Evolutionary conservation across 2,113 vertebrate species (phyloP).

Genomic region (Danio rerio): DNA sequence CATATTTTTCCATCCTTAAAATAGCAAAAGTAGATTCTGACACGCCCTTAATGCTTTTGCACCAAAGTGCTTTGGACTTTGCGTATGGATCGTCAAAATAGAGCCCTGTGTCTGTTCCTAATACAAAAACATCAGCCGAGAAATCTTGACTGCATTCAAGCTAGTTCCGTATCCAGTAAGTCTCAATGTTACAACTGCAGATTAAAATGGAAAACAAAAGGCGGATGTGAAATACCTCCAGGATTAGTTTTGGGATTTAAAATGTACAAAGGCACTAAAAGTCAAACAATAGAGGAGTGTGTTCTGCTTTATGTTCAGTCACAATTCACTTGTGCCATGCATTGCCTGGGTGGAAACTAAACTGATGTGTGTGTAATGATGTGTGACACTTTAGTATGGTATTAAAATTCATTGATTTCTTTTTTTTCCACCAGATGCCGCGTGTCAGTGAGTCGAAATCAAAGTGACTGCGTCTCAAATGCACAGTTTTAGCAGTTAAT

Average conservation of each 20-base stretch:
- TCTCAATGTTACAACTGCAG: background rate
- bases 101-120: no score
- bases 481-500: background rate
- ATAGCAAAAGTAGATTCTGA: no score
- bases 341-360: conserved; percentile 13
- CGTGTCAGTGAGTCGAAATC: background rate
- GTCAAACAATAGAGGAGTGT: background rate
- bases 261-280: conserved; percentile 6
- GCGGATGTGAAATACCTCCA: background rate
- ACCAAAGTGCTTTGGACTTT: no score
- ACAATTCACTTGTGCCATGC: background rate
- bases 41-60: no score
- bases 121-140: background rate
- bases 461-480: background rate
- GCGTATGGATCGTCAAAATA: no score
- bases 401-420: conserved; percentile 4
- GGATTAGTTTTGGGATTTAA: background rate
- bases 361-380: conserved; percentile 1
- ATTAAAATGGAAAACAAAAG: background rate
- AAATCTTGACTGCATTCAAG: background rate
- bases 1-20: no score
- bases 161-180: background rate
- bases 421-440: background rate
- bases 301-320: background rate
- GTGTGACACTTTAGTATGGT: background rate